Evolutionary conservation across 2,113 vertebrate species (phyloP).

Genomic region (Podarcis raffonei): DNA sequence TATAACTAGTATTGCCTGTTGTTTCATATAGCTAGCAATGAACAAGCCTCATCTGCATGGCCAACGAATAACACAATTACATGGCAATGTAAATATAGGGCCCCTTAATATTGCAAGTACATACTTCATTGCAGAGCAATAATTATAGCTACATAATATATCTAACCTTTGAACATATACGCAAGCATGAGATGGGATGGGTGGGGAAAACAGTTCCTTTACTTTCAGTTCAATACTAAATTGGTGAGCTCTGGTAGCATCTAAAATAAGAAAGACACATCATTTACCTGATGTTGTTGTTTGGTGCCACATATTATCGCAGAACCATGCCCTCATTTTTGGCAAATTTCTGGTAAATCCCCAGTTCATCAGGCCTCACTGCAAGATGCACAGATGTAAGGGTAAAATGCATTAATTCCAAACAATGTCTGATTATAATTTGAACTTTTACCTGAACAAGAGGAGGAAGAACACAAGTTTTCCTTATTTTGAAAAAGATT

Average conservation of each 20-base stretch:
- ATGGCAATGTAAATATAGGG: not conserved
- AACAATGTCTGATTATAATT: conserved; percentile 4
- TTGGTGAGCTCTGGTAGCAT: not conserved
- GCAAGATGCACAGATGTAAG: not conserved
- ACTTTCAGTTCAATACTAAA: not conserved
- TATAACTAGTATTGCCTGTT: not conserved
- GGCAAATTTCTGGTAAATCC: not conserved
- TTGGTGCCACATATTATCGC: not conserved
- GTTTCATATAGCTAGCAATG: not conserved
- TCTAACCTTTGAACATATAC: not conserved
- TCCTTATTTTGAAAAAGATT: not conserved
- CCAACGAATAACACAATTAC: not conserved
- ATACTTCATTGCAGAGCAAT: not conserved
- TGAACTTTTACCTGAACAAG: not conserved
- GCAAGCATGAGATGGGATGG: not conserved
- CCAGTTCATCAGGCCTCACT: not conserved
- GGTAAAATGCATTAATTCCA: not conserved
- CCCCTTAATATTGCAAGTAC: not conserved
- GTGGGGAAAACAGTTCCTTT: not conserved
- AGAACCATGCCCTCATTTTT: not conserved
- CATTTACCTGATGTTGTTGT: not conserved
- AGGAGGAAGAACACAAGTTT: not conserved
- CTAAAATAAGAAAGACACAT: not conserved
- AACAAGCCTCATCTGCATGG: not conserved
- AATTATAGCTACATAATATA: not conserved